Evolutionary conservation across 2,113 vertebrate species (phyloP).

Genomic region (Nerophis ophidion): DNA sequence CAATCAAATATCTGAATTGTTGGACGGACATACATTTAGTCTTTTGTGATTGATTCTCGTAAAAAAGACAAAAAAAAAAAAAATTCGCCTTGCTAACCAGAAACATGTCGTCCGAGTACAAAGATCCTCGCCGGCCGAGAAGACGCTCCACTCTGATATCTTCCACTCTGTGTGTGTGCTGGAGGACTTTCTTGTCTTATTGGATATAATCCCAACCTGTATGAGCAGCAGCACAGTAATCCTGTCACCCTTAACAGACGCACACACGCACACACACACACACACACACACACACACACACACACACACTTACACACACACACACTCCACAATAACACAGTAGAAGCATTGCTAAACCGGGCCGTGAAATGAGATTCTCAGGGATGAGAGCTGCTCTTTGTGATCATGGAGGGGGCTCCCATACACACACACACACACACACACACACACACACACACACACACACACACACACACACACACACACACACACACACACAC

Average conservation of each 20-base stretch:
- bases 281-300: conserved; percentile 10
- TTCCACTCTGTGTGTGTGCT: conserved; percentile 21
- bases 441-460: conserved; percentile 14
- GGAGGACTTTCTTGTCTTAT: conserved; percentile 49
- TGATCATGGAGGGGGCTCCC: conserved; percentile 59
- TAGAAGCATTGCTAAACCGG: conserved; percentile 37
- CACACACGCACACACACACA: conserved; percentile 4
- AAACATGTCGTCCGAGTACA: neutral
- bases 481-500: conserved; percentile 7
- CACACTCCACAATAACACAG: conserved; percentile 21
- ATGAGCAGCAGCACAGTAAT: conserved; percentile 21
- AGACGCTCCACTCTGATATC: conserved; percentile 11
- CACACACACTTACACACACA: conserved; percentile 1
- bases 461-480: conserved; percentile 12
- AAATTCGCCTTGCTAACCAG: neutral
- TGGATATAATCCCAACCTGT: conserved; percentile 53
- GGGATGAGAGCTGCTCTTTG: conserved; percentile 63
- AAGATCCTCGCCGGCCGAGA: neutral
- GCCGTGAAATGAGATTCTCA: conserved; percentile 58
- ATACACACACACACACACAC: conserved; percentile 23
- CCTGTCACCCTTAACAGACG: no score
- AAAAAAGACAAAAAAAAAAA: no score
- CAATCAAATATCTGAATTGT: no score
- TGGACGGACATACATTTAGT: no score
- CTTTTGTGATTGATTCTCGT: no score